phyloP scores from a whole-genome alignment of 2,797 vertebrate species.

The Lepilemur septentrionalis region DNA sequence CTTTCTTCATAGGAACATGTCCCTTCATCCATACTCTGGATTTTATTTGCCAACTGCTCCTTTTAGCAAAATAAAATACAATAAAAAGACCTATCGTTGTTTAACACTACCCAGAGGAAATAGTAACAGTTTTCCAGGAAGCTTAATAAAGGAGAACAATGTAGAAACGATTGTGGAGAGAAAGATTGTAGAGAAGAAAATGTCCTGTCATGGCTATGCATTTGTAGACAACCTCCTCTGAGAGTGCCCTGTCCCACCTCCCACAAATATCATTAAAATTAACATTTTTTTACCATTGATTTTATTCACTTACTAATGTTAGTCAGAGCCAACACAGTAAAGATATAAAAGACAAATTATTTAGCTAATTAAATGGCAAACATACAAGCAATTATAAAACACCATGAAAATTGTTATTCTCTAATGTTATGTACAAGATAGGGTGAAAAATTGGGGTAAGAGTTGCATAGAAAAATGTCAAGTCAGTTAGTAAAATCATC shows the following conservation, averaged over 20 bases:
- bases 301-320: not conserved
- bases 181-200: not conserved
- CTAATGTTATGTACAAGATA: not conserved
- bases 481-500: not conserved
- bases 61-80: not conserved
- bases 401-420: not conserved
- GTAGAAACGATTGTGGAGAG: not conserved
- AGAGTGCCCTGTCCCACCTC: not conserved
- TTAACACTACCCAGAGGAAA: not conserved
- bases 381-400: not conserved
- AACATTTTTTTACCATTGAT: not conserved
- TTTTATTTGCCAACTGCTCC: not conserved
- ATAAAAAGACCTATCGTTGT: not conserved
- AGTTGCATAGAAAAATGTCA: not conserved
- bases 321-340: not conserved
- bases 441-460: not conserved
- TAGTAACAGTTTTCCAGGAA: not conserved
- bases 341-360: not conserved
- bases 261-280: not conserved
- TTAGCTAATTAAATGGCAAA: not conserved
- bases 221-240: not conserved
- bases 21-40: not conserved
- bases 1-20: not conserved
- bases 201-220: not conserved
- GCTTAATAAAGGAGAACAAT: not conserved